Evolutionary conservation across 2,113 vertebrate genomes (phyloP).

Genomic region (Panthera leo): DNA sequence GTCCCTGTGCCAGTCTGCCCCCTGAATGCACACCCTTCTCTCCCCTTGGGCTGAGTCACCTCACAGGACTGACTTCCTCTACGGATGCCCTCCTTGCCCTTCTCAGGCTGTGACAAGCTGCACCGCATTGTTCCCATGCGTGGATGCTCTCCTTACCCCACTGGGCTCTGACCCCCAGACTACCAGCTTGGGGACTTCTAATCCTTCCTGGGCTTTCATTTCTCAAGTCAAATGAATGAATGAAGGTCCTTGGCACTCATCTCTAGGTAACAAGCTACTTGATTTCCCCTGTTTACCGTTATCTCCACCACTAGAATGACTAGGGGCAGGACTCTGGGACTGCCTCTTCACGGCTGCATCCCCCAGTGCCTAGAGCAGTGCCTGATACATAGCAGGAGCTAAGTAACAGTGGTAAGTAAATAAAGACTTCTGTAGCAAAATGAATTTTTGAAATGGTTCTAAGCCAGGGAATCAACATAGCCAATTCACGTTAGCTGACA

Average conservation of each 20-base stretch:
- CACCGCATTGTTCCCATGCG: no score
- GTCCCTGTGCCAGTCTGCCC: background rate
- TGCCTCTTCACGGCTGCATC: background rate
- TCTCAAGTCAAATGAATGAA: background rate
- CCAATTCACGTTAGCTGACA: background rate
- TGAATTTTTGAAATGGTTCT: background rate
- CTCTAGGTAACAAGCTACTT: background rate
- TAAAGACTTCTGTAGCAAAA: background rate
- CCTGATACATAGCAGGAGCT: background rate
- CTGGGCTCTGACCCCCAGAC: background rate
- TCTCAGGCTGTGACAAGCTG: background rate
- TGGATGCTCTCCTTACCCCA: background rate
- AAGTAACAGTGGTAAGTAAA: background rate
- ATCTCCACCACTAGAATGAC: background rate
- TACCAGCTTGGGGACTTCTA: no score
- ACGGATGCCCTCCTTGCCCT: no score
- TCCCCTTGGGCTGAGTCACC: background rate
- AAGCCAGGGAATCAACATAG: background rate
- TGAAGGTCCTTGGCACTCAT: background rate
- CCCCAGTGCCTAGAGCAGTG: background rate
- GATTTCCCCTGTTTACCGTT: background rate
- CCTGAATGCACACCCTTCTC: background rate
- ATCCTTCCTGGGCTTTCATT: no score
- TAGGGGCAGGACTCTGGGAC: background rate
- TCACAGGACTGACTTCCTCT: background rate